Evolutionary conservation across 2,797 vertebrate species (phyloP), one percentile per base, ranked within the genome.

Genomic region (Acipenser ruthenus): DNA sequence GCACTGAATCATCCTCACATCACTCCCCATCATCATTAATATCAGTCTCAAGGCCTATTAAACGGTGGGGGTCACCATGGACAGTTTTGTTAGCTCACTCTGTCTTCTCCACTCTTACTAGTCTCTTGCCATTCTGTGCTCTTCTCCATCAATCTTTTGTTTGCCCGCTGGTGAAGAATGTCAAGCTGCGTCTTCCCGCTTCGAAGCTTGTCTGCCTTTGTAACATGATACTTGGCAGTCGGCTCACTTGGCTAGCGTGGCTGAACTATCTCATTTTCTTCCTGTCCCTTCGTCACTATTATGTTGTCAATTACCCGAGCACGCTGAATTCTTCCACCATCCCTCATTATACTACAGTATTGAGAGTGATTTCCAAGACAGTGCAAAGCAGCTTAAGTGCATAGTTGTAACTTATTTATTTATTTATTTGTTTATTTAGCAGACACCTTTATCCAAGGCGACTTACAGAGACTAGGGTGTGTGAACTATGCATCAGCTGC

Each of bases 281-380:
- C 58, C 64, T 70, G 64, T 73, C 65, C 66, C 64, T 59, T 69
- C 63, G 65, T 10, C 8, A 48, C 67, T 64, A 67, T 69, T 68
- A 53, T 71, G 65, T 61, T 73, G 65, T 74, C 73, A 73, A 65
- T 73, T 63, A 58, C 67, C 48, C 62, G 6, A 49, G 61, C 62
- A 50, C 60, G 48, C 60, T 37, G 12, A 58, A 60, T 49, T 48
- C 7, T 9, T 11, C 56, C 49, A 13, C 48, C 15, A 15, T 6
- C 37, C 15, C 58, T 60, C 59, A 62, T 50, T 63, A 48, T 63
- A 11, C 12, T 13, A 12, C 37, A 47, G 10, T 47, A 48, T 47
- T 55, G 48, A 55, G 55, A 50, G 59, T 6, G 55, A 59, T 18
- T 15, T 62, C 65, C 64, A 50, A 53, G 64, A 6, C 51, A 15